Evolutionary conservation across 92 coral and sea anemone species (phyloP).

Genomic region (Parazoanthus atlanticus): DNA sequence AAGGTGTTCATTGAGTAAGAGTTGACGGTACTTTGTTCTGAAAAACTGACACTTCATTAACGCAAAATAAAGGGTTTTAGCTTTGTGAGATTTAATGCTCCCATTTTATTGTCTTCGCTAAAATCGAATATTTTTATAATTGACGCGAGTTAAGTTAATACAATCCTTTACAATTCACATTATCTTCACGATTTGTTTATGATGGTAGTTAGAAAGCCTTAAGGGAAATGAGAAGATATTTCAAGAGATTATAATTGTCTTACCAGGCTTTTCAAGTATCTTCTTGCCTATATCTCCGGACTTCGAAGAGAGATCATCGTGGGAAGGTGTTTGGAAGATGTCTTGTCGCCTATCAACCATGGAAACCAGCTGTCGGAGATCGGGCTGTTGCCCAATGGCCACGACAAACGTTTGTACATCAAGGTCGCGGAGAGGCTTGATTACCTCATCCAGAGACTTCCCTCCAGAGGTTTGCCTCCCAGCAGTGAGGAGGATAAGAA

Average conservation of each 20-base stretch:
- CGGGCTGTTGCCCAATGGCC: conserved; percentile 14
- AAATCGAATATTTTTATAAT: too few species aligned
- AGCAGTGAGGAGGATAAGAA: conserved; percentile 49
- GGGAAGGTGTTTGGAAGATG: conserved; percentile 20
- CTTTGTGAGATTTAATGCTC: too few species aligned
- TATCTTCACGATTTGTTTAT: too few species aligned
- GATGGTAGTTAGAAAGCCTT: too few species aligned
- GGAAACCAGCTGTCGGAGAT: conserved; percentile 14
- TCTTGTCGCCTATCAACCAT: conserved; percentile 1
- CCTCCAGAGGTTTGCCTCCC: conserved; percentile 40
- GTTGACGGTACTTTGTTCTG: too few species aligned
- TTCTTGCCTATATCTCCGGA: conserved; percentile 8
- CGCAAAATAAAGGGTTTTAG: too few species aligned
- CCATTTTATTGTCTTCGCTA: too few species aligned
- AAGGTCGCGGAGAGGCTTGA: conserved; percentile 11
- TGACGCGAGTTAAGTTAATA: too few species aligned
- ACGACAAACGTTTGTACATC: conserved; percentile 27
- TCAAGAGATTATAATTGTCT: background rate
- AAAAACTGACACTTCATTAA: too few species aligned
- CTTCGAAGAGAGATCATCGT: background rate
- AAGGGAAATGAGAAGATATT: too few species aligned
- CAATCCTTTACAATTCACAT: too few species aligned
- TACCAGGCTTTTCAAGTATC: conserved; percentile 37
- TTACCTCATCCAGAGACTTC: conserved; percentile 23
- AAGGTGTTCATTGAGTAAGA: too few species aligned